These are phyloP conservation scores for Trogon surrucura DNA, from an alignment of 2,113 vertebrate species.

Conservation along the genomic window DNA sequence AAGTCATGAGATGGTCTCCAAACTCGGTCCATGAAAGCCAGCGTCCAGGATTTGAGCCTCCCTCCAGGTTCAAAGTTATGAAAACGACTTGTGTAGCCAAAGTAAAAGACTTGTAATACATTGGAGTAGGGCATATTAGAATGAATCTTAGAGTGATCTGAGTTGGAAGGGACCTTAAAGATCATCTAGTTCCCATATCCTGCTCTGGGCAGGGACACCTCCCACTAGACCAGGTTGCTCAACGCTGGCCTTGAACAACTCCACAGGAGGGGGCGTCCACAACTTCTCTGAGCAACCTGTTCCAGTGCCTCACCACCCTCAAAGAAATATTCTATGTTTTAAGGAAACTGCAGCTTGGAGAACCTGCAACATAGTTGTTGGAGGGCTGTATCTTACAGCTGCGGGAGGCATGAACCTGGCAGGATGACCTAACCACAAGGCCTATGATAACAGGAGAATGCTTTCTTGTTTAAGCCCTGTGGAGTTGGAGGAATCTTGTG, in stretches of 20 bases:
- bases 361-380: not conserved
- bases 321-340: not conserved
- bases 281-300: no score
- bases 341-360: not conserved
- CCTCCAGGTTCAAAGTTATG: not conserved
- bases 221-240: no score
- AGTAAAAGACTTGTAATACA: no score
- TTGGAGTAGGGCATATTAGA: no score
- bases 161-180: no score
- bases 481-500: not conserved
- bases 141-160: no score
- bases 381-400: not conserved
- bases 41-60: not conserved
- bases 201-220: no score
- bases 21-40: not conserved
- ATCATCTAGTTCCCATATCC: no score
- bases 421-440: fast-evolving
- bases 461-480: not conserved
- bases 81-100: not conserved
- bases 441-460: not conserved
- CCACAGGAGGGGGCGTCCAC: no score
- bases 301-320: no score
- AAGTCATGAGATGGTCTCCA: not conserved
- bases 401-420: not conserved
- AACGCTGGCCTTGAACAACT: no score